phyloP scores from a whole-genome alignment of 2,113 vertebrate genomes.

The Pontoporia blainvillei region DNA sequence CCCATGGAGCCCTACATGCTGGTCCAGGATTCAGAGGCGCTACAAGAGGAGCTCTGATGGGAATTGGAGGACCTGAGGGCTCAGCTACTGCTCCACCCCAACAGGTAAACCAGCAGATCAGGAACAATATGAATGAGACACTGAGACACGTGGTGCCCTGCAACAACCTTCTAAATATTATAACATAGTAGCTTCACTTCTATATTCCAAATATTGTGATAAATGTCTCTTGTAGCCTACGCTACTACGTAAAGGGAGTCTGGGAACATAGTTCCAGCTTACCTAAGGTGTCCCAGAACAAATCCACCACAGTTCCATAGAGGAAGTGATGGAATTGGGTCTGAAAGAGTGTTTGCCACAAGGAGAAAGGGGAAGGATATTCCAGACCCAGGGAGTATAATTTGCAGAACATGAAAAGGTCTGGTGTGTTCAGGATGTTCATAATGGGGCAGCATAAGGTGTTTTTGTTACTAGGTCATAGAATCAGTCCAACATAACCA shows the following conservation, averaged over 20 bases:
- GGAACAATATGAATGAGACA: not conserved
- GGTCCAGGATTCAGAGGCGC: not conserved
- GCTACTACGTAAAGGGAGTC: not conserved
- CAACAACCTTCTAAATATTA: not conserved
- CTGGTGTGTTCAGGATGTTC: not conserved
- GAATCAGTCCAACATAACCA: not conserved
- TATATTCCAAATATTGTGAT: not conserved
- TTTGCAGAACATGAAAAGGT: not conserved
- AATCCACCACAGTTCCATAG: not conserved
- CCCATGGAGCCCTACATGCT: not conserved
- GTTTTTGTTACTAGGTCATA: not conserved
- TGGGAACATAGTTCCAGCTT: not conserved
- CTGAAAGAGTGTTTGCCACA: not conserved
- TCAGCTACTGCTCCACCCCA: not conserved
- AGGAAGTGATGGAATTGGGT: not conserved
- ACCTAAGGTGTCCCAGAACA: not conserved
- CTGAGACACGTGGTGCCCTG: fast-evolving
- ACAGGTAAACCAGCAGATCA: not conserved
- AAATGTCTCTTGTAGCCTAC: not conserved
- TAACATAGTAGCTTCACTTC: not conserved
- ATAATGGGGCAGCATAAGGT: not conserved
- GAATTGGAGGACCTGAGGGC: not conserved
- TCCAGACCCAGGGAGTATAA: not conserved
- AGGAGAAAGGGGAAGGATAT: not conserved
- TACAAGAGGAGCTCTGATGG: not conserved